These are phyloP conservation scores for Avahi laniger DNA, from an alignment of 2,797 vertebrate genomes.

Conservation along the genomic window DNA sequence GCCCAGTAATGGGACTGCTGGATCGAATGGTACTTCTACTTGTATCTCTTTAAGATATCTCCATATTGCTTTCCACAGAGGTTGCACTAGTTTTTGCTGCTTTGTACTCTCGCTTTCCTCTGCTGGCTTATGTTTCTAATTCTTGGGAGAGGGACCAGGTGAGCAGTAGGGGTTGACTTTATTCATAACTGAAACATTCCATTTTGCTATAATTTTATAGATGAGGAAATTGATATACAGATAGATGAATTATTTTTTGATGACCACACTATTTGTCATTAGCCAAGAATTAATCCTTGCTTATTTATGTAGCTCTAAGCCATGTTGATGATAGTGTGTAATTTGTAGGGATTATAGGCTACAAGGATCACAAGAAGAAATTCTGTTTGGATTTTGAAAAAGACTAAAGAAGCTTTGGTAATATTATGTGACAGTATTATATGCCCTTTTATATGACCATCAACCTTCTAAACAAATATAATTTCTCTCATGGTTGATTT, in stretches of 20 bases:
- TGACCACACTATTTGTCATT: neutral
- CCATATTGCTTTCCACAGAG: too few species aligned
- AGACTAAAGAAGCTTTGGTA: neutral
- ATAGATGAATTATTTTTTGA: neutral
- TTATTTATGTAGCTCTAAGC: neutral
- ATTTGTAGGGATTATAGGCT: neutral
- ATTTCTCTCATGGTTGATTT: neutral
- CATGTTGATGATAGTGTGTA: neutral
- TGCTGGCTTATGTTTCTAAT: neutral
- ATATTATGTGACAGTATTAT: neutral
- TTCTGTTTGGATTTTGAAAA: neutral
- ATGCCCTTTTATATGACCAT: neutral
- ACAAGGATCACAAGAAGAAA: neutral
- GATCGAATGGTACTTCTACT: too few species aligned
- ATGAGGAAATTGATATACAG: neutral
- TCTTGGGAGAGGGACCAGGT: too few species aligned
- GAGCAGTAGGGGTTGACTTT: neutral
- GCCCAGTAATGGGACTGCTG: too few species aligned
- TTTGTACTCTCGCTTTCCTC: too few species aligned
- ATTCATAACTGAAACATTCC: neutral
- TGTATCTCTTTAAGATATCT: too few species aligned
- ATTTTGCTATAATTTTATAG: too few species aligned
- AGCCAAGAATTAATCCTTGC: neutral
- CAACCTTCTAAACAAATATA: neutral
- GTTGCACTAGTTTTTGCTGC: too few species aligned